phyloP scores from a whole-genome alignment of 2,888 invertebrate species.

The Cosmia trapezina region DNA sequence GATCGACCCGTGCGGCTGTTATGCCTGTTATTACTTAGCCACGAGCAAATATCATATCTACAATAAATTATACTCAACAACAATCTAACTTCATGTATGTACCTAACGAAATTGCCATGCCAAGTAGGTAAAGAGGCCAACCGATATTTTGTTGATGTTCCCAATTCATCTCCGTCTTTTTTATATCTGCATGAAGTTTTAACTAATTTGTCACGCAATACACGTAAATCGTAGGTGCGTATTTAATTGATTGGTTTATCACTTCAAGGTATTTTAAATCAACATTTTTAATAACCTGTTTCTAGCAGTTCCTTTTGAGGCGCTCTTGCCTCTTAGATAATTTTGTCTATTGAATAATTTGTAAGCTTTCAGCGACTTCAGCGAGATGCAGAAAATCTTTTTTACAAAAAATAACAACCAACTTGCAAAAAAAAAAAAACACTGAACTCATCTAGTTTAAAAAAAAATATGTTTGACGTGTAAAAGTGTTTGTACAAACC shows the following conservation, averaged over 20 bases:
- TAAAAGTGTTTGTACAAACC: too few relatives aligned
- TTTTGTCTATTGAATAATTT: slow-evolving; percentile 33
- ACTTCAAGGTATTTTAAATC: slow-evolving; percentile 62
- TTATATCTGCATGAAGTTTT: background rate
- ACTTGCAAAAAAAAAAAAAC: too few relatives aligned
- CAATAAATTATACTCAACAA: background rate
- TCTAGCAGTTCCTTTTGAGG: slow-evolving; percentile 50
- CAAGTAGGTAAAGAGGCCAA: slow-evolving; percentile 20
- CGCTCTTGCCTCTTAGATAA: slow-evolving; percentile 46
- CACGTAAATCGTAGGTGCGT: slow-evolving; percentile 40
- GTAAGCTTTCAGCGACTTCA: background rate
- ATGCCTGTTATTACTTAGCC: too few relatives aligned
- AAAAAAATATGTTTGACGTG: too few relatives aligned
- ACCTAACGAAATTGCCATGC: background rate
- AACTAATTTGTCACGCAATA: slow-evolving; percentile 34
- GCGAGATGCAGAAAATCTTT: background rate
- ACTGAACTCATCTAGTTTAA: too few relatives aligned
- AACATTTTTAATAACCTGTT: slow-evolving; percentile 65
- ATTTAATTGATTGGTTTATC: slow-evolving; percentile 52
- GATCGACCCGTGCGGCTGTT: too few relatives aligned
- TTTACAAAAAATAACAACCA: too few relatives aligned
- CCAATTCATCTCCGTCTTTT: slow-evolving; percentile 25
- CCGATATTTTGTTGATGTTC: slow-evolving; percentile 8
- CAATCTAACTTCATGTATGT: background rate
- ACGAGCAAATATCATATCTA: background rate